phyloP scores from a whole-genome alignment of 2,797 vertebrate genomes.

The Pterois miles region DNA sequence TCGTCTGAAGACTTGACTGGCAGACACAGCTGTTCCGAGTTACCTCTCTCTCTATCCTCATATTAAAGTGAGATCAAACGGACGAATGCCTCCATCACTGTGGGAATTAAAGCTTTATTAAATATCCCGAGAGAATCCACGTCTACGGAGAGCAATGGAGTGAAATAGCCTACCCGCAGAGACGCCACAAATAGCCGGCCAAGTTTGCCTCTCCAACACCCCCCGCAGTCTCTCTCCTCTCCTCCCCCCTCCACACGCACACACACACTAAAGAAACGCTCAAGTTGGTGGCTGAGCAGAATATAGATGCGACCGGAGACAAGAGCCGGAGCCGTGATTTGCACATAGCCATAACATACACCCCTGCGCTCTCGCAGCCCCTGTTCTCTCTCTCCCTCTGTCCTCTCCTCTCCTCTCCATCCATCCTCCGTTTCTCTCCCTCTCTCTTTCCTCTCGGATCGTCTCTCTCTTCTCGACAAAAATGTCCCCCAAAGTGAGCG shows the following conservation, averaged over 20 bases:
- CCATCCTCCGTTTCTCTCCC: background rate
- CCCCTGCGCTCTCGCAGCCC: constrained; percentile 14
- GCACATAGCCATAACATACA: constrained; percentile 56
- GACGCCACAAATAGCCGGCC: constrained; percentile 44
- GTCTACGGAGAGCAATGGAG: constrained; percentile 32
- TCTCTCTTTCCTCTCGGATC: background rate
- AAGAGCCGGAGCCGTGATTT: constrained; percentile 73
- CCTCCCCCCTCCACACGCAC: constrained; percentile 5
- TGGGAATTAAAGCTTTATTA: constrained; percentile 62
- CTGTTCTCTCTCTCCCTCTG: background rate
- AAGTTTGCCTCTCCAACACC: constrained; percentile 44
- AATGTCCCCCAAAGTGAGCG: constrained; percentile 47
- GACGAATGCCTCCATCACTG: constrained; percentile 42
- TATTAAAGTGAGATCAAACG: constrained; percentile 64
- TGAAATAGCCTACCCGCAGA: constrained; percentile 37
- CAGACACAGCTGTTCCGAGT: constrained; percentile 59
- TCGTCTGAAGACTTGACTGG: constrained; percentile 51
- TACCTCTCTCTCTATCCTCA: constrained; percentile 1
- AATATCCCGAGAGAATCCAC: constrained; percentile 50
- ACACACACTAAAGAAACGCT: constrained; percentile 75
- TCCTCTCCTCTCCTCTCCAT: background rate
- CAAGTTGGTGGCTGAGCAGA: constrained; percentile 86
- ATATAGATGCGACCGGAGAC: constrained; percentile 83
- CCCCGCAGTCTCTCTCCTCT: background rate
- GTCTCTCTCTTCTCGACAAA: background rate